These are phyloP conservation scores for Escarpia spicata DNA, from an alignment of 2,888 invertebrate species.

Conservation along the genomic window DNA sequence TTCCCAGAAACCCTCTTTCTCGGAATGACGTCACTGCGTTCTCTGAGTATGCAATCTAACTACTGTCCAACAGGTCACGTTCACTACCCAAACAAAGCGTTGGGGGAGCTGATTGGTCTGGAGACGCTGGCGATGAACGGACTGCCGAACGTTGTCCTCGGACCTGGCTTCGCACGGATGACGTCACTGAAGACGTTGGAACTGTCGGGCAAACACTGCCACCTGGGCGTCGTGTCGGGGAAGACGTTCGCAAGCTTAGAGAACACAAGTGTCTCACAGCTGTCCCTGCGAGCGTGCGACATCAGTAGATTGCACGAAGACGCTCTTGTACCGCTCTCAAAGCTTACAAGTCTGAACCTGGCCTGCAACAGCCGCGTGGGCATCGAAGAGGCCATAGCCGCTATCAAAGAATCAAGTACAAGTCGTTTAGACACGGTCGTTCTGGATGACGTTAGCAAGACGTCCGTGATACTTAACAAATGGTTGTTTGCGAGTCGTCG, in stretches of 20 bases:
- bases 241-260: not conserved
- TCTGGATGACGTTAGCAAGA: not conserved
- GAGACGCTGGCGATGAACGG: not conserved
- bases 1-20: not conserved
- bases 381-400: not conserved
- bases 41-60: not conserved
- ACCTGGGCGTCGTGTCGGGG: not conserved
- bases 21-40: constrained; percentile 3
- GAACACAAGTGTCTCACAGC: not conserved
- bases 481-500: not conserved
- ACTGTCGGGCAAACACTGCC: not conserved
- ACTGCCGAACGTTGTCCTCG: not conserved
- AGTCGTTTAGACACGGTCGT: not conserved
- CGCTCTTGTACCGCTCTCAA: not conserved
- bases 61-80: not conserved
- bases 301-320: not conserved
- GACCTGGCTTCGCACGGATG: not conserved
- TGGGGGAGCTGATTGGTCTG: not conserved
- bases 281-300: not conserved
- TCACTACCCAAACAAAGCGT: not conserved
- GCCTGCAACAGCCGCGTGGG: not conserved
- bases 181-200: not conserved
- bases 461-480: not conserved
- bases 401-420: not conserved
- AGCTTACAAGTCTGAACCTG: not conserved